Conservation (phyloP, 2,888 invertebrate genomes). For the Orthonychiurus folsomi region DNA sequence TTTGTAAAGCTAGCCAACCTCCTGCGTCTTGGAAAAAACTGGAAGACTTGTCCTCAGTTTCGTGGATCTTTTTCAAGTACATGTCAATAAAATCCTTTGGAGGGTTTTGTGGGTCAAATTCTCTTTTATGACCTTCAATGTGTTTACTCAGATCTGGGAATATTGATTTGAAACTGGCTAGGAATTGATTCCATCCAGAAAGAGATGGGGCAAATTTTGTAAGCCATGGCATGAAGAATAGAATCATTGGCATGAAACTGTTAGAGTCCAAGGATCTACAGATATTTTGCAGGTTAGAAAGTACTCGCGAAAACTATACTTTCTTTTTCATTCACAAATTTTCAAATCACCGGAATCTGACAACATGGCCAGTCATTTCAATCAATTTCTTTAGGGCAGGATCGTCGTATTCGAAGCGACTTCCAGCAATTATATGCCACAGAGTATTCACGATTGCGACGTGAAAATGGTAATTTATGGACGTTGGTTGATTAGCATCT, state of each 20-base stretch:
- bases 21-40: conserved; percentile 16
- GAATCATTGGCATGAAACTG: conserved; percentile 18
- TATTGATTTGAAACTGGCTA: conserved; percentile 18
- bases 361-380: conserved; percentile 19
- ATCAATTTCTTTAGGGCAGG: conserved; percentile 14
- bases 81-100: conserved; percentile 21
- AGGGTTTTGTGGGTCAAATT: conserved; percentile 11
- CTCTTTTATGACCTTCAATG: conserved; percentile 16
- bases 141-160: conserved; percentile 18
- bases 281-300: neutral
- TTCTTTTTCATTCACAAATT: neutral
- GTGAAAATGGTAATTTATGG: conserved; percentile 18
- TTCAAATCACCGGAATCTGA: conserved; percentile 17
- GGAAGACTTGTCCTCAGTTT: conserved; percentile 6
- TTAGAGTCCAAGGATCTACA: conserved; percentile 17
- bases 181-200: conserved; percentile 18
- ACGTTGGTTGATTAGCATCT: conserved; percentile 8
- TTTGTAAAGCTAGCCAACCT: neutral
- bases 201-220: conserved; percentile 13
- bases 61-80: conserved; percentile 16
- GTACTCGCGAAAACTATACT: neutral
- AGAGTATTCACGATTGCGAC: conserved; percentile 19
- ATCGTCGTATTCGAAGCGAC: conserved; percentile 20
- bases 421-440: conserved; percentile 19
- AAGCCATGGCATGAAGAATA: conserved; percentile 21